phyloP scores from a whole-genome alignment of 2,113 vertebrate species.

The Ophiodon elongatus region DNA sequence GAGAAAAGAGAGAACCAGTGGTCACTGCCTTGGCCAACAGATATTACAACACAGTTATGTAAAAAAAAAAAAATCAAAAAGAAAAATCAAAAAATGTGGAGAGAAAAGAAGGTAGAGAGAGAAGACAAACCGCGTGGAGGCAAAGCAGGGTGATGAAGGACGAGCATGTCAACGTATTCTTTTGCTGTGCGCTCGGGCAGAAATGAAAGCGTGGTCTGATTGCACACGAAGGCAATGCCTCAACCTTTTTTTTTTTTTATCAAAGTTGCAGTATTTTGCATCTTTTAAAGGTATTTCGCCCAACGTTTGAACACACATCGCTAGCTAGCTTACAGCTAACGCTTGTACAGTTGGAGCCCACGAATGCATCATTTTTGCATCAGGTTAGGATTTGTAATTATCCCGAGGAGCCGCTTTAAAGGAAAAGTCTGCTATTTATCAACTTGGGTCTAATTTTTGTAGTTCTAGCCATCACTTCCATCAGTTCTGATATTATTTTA shows the following conservation, averaged over 20 bases:
- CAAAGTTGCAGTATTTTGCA: background rate
- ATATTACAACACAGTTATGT: slow-evolving; percentile 55
- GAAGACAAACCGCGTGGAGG: background rate
- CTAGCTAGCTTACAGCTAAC: background rate
- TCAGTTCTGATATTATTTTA: background rate
- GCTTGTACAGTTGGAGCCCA: background rate
- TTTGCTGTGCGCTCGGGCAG: background rate
- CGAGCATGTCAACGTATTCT: background rate
- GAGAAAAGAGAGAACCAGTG: slow-evolving; percentile 38
- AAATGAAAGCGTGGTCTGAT: background rate
- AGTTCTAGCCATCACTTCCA: background rate
- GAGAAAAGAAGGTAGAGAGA: background rate
- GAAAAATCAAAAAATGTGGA: background rate
- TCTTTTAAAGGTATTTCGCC: background rate
- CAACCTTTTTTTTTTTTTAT: background rate
- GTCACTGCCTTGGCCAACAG: slow-evolving; percentile 57
- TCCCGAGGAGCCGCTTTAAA: background rate
- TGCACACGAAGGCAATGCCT: background rate
- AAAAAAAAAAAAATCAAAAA: slow-evolving; percentile 33
- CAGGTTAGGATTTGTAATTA: background rate
- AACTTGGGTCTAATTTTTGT: background rate
- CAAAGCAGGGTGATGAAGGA: background rate
- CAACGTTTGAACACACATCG: background rate
- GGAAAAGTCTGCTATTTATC: background rate
- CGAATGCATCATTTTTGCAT: background rate